A percentile compares a stretch with the other conserved stretches of the same genome.
Evolutionary conservation across 2,888 invertebrate species (phyloP).

Genomic region (Euzetes globulus): DNA sequence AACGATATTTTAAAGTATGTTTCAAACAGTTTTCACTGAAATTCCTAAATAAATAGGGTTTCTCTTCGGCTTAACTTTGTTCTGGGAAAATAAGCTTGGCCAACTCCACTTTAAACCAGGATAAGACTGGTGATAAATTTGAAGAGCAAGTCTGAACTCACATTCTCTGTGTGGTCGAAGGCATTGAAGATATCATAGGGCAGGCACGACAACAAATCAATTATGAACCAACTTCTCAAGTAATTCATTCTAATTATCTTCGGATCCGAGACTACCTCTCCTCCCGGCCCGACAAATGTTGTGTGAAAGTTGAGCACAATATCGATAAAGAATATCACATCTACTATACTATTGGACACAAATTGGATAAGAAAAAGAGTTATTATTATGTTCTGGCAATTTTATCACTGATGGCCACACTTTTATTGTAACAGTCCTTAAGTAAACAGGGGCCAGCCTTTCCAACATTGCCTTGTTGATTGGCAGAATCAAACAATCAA

Average conservation of each 20-base stretch:
- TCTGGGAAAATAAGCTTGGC: too few relatives aligned
- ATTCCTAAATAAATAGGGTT: too few relatives aligned
- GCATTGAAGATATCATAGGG: conserved; percentile 99
- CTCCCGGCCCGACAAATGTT: conserved; percentile 85
- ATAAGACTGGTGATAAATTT: too few relatives aligned
- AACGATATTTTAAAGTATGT: too few relatives aligned
- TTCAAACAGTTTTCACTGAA: too few relatives aligned
- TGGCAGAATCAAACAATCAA: too few relatives aligned
- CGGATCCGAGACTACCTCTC: conserved; percentile 90
- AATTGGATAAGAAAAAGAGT: not conserved
- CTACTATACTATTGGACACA: conserved; percentile 69
- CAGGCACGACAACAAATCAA: conserved; percentile 95
- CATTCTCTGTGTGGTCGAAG: conserved; percentile 93
- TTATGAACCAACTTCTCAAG: conserved; percentile 98
- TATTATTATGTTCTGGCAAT: not conserved
- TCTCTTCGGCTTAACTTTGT: too few relatives aligned
- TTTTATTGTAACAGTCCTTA: too few relatives aligned
- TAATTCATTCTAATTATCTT: conserved; percentile 98
- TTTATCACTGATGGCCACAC: too few relatives aligned
- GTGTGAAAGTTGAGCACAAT: conserved; percentile 99
- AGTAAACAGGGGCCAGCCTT: too few relatives aligned
- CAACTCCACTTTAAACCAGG: too few relatives aligned
- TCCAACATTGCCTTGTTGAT: too few relatives aligned
- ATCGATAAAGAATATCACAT: conserved; percentile 99
- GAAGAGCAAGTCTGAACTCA: conserved; percentile 38